Base-by-base conservation (phyloP, 1,140 invertebrate genomes). In the Pseudomyrmex cubaensis region DNA sequence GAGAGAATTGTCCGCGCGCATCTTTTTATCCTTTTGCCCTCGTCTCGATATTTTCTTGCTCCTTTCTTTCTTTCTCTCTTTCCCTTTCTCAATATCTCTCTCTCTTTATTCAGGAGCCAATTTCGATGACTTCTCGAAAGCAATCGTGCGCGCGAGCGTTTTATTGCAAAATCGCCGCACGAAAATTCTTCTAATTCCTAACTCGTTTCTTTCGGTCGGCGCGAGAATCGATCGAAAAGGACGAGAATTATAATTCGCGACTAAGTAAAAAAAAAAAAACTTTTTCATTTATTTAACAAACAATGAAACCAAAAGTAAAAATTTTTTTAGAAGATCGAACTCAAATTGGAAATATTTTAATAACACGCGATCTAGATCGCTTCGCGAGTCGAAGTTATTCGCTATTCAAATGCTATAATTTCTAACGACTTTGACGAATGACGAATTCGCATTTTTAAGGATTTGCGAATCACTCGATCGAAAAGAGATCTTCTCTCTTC, bases 71-170 rank as follows among this genome's bases (percentile, higher is more conserved):
- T 50, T 5, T 2, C 17, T 56, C 15, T 20, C 2, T 52, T 52
- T 52, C 50, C 1, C 50, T 13, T 52, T 52, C 50, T 13, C 25
- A 25, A 7, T 35, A 0, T 35, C 35, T 35, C 5, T 69, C 56
- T 72, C 63, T 20, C 12, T 25, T 67, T 77, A 22, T 67, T 66
- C 54, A 25, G 13, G 15, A 48, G 48, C 59, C 78, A 86, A 87
- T 83, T 69, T 78, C 85, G 66, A 20, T 63, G 13, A 70, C 66
- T 86, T 86, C 84, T 66, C 67, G 73, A 74, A 35, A 69, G 62
- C 59, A 48, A 86, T 87, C 48, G 66, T 22, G 50, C 61, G 57
- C 44, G 57, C 44, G 78, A 85, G 56, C 67, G 52, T 52, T 59
- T 48, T 64, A 57, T 83, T 66, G 35, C 80, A 76, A 57, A 83